Conservation (phyloP, 2,113 vertebrate species). For the Pelodiscus sinensis region DNA sequence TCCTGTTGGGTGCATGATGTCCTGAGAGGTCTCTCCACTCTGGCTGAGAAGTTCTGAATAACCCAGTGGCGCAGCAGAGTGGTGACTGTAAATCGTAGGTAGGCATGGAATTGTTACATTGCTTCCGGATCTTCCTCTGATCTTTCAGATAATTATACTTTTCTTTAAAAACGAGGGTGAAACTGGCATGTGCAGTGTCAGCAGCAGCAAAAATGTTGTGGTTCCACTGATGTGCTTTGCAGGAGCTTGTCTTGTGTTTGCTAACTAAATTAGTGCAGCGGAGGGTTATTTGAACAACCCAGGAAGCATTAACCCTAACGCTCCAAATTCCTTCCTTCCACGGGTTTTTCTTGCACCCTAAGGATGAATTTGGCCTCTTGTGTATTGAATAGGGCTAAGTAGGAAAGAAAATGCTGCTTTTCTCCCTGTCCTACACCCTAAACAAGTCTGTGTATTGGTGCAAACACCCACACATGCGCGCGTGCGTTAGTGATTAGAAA, state of each 20-base stretch:
- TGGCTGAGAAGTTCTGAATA: neutral
- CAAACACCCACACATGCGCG: neutral
- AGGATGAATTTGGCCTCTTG: neutral
- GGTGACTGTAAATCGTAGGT: neutral
- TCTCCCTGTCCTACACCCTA: neutral
- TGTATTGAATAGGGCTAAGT: neutral
- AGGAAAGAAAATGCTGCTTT: neutral
- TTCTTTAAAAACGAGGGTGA: neutral
- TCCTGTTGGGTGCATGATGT: neutral
- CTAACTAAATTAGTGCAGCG: neutral
- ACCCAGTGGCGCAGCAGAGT: neutral
- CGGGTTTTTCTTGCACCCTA: neutral
- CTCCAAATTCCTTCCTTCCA: neutral
- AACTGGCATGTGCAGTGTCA: neutral
- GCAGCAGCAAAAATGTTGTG: neutral
- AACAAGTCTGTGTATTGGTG: neutral
- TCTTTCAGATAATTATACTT: neutral
- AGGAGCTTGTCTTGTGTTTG: neutral
- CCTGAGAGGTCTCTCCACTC: neutral
- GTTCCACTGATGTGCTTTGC: neutral
- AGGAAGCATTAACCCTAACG: neutral
- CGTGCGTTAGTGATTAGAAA: neutral
- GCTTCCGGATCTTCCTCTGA: neutral
- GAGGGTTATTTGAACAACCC: neutral
- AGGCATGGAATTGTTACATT: neutral